Conservation (phyloP, 2,797 vertebrate genomes). For the Aphelocoma californica region DNA sequence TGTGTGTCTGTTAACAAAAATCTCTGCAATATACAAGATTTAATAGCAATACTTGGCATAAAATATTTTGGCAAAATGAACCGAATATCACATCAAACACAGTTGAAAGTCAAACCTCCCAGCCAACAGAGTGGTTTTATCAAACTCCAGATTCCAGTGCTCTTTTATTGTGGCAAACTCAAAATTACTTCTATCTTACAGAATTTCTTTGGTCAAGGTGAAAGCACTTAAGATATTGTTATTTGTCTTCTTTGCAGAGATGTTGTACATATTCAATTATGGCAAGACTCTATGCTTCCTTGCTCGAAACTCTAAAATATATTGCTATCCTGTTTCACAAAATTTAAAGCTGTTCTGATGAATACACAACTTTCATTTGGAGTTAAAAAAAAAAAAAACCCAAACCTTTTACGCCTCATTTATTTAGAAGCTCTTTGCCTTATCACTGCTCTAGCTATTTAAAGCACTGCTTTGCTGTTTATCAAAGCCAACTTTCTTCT, state of each 20-base stretch:
- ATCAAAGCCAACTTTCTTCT: not conserved
- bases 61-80: constrained; percentile 54
- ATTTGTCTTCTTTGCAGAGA: not conserved
- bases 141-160: constrained; percentile 16
- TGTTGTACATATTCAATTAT: not conserved
- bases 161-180: constrained; percentile 27
- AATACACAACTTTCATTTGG: not conserved
- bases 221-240: not conserved
- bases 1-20: constrained; percentile 44
- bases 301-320: not conserved
- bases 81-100: constrained; percentile 5
- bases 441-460: constrained; percentile 22
- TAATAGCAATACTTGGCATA: constrained; percentile 43
- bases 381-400: not conserved
- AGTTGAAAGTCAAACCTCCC: constrained; percentile 22
- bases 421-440: constrained; percentile 41
- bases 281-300: not conserved
- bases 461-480: not conserved
- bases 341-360: not conserved
- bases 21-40: constrained; percentile 44
- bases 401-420: not conserved
- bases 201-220: constrained; percentile 27
- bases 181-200: not conserved
- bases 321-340: not conserved
- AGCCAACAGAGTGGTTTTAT: constrained; percentile 23